Evolutionary conservation across 2,888 invertebrate genomes (phyloP).

Genomic region (Schrankia costaestrigalis): DNA sequence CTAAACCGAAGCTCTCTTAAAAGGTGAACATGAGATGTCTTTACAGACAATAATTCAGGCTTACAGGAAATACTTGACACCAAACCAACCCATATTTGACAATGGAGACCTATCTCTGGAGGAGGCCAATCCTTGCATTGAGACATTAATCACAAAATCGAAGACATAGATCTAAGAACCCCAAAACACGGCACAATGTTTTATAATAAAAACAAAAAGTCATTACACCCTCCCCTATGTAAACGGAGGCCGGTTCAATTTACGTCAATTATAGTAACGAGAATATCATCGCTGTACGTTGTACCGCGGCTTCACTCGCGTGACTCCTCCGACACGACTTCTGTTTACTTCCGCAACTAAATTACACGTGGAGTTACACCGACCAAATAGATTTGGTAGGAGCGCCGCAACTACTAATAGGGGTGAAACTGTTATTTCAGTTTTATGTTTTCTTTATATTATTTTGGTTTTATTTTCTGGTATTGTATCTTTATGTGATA

Average conservation of each 20-base stretch:
- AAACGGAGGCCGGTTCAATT: slow-evolving; percentile 19
- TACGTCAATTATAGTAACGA: slow-evolving; percentile 25
- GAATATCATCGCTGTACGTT: slow-evolving; percentile 28
- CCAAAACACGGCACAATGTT: no score
- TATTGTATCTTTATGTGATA: no score
- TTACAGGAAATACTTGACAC: no score
- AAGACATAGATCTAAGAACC: background rate
- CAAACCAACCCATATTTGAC: no score
- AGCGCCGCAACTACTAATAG: slow-evolving; percentile 9
- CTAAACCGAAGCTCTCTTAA: no score
- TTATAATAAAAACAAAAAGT: no score
- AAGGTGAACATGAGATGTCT: no score
- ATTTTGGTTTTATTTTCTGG: no score
- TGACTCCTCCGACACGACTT: slow-evolving; percentile 48
- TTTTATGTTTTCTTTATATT: no score
- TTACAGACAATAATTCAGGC: no score
- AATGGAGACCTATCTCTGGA: no score
- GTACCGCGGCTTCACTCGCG: slow-evolving; percentile 35
- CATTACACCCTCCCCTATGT: no score
- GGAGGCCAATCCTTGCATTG: background rate
- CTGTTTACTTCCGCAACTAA: slow-evolving; percentile 64
- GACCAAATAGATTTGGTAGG: slow-evolving; percentile 42
- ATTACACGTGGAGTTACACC: slow-evolving; percentile 56
- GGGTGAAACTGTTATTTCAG: slow-evolving; percentile 13
- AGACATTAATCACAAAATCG: background rate